Percentiles rank a stretch among this genome's conserved stretches.
Evolutionary conservation across 2,797 vertebrate species (phyloP).

Genomic region (Spinibarbus caldwelli): DNA sequence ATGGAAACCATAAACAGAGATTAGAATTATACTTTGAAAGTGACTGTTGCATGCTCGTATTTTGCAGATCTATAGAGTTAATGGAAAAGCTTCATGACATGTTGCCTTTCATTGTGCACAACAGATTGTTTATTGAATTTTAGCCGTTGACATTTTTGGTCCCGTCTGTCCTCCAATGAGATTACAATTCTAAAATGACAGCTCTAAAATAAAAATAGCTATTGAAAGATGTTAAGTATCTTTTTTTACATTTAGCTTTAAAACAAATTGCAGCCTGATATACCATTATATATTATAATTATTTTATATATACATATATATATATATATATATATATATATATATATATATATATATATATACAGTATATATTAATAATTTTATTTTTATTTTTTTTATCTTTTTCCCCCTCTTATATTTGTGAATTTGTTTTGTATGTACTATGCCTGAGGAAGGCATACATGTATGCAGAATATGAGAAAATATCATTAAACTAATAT

Average conservation of each 20-base stretch:
- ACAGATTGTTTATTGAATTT: conserved; percentile 27
- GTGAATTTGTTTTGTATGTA: neutral
- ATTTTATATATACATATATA: neutral
- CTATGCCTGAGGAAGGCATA: too few species aligned
- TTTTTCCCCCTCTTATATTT: too few species aligned
- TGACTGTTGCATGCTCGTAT: neutral
- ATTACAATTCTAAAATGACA: neutral
- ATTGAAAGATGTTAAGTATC: neutral
- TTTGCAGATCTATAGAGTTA: neutral
- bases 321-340: neutral
- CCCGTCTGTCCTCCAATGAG: neutral
- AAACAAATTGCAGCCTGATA: neutral
- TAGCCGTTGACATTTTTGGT: conserved; percentile 8
- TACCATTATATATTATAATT: neutral
- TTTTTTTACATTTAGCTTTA: neutral
- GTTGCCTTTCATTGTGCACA: neutral
- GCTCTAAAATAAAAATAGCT: neutral
- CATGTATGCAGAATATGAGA: neutral
- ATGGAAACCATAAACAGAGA: neutral
- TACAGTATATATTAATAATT: too few species aligned
- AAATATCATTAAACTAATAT: neutral
- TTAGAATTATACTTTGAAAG: conserved; percentile 7
- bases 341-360: too few species aligned
- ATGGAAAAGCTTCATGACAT: conserved; percentile 19
- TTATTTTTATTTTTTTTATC: too few species aligned